Evolutionary conservation across 2,888 invertebrate genomes (phyloP), one percentile per base, ranked within the genome.

Genomic region (Erebia aethiops): DNA sequence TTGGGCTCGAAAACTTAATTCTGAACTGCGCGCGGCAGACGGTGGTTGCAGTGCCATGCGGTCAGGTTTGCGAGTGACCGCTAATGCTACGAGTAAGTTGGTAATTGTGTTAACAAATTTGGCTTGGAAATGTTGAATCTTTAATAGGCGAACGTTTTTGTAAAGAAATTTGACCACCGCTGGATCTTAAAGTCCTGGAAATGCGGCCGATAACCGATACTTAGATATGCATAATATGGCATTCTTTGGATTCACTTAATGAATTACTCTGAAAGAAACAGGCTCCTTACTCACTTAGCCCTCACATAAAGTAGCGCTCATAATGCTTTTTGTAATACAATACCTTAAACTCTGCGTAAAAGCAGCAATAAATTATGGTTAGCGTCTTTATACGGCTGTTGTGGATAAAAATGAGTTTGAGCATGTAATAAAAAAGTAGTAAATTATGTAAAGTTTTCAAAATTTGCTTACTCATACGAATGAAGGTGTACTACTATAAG

Each of bases 1-100:
- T 82, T 83, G 77, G 80, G 77, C 79, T 80, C 79, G 79, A 82
- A 86, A 87, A 84, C 86, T 86, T 84, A 81, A 35, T 84, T 84
- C 79, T 52, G 69, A 60, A 69, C 58, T 9, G 58, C 11, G 46
- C 35, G 18, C 49, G 65, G 73, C 67, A 67, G 69, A 11, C 49
- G 63, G 73, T 66, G 69, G 69, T 60, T 69, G 74, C 66, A 70
- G 71, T 74, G 76, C 74, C 73, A 75, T 79, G 80, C 71, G 77
- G 78, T 82, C 79, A 77, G 79, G 79, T 80, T 75, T 77, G 74
- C 73, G 76, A 78, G 72, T 77, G 73, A 79, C 73, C 76, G 76
- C 74, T 67, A 67, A 67, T 77, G 77, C 79, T 84, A 35, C 35
- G 35, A 35, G 35, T 35, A 85, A 86, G 82, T 84, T 84, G 78